A percentile compares a stretch with the other conserved stretches of the same genome.
phyloP scores from a whole-genome alignment of 2,888 invertebrate genomes.

The Entomobrya multifasciata region DNA sequence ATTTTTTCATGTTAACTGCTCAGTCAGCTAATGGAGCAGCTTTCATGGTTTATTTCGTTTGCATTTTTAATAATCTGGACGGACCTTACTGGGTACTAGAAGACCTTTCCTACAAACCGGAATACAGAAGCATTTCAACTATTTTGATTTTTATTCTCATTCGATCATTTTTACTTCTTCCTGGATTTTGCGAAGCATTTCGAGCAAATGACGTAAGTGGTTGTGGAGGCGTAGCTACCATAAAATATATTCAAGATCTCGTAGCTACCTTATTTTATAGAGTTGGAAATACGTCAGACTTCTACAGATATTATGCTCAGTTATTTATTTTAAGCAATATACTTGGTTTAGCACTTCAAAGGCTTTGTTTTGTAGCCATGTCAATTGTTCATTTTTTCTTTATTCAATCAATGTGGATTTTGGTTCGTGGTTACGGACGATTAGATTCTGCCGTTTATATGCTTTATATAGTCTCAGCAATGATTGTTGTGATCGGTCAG shows the following conservation, averaged over 20 bases:
- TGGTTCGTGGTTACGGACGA: neutral
- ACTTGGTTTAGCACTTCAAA: neutral
- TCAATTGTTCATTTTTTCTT: neutral
- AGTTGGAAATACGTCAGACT: too few species aligned
- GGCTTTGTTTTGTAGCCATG: neutral
- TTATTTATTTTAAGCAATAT: neutral
- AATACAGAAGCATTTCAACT: neutral
- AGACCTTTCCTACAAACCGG: neutral
- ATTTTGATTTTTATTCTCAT: neutral
- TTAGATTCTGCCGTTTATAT: neutral
- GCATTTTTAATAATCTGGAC: neutral
- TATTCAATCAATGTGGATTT: neutral
- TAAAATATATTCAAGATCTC: neutral
- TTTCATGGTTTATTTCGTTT: neutral
- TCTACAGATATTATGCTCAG: neutral
- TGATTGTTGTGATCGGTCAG: neutral
- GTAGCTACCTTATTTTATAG: neutral
- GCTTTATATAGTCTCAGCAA: neutral
- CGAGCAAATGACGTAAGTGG: neutral
- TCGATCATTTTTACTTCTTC: neutral
- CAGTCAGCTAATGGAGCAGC: neutral
- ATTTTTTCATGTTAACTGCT: neutral
- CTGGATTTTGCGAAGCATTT: neutral
- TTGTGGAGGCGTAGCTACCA: neutral
- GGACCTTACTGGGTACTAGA: too few species aligned